Conservation (phyloP, 2,113 vertebrate genomes). For the Sitta europaea region DNA sequence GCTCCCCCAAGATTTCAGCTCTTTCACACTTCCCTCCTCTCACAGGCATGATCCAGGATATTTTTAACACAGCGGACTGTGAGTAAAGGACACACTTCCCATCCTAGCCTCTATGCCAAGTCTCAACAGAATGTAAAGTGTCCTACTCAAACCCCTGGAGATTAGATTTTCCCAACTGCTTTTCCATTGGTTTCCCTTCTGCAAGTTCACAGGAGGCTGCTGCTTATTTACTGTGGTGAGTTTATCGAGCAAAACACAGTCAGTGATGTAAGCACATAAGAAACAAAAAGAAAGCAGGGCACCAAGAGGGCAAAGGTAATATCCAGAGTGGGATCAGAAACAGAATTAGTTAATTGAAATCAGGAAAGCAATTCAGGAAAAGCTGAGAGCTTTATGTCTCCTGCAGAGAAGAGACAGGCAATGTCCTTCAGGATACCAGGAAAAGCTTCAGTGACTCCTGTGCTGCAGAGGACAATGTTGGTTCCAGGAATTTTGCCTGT, state of each 20-base stretch:
- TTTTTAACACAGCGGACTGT: slow-evolving; percentile 17
- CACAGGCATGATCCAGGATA: not conserved
- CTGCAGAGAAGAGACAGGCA: not conserved
- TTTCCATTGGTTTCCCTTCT: slow-evolving; percentile 5
- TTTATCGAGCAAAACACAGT: not conserved
- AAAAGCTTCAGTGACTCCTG: not conserved
- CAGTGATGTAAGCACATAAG: not conserved
- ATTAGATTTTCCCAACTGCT: not conserved
- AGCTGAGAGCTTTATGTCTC: not conserved
- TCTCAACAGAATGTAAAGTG: not conserved
- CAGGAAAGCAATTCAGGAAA: not conserved
- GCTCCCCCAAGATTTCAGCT: not conserved
- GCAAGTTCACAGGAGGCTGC: not conserved
- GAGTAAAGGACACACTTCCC: slow-evolving; percentile 50
- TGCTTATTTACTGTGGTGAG: not conserved
- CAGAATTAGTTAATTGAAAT: not conserved
- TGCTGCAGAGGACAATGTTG: not conserved
- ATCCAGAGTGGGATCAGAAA: not conserved
- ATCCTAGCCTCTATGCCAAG: slow-evolving; percentile 33
- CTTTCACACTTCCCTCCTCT: slow-evolving; percentile 39
- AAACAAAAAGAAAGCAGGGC: not conserved
- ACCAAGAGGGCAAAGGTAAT: not conserved
- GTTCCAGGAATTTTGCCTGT: not conserved
- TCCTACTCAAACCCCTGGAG: not conserved
- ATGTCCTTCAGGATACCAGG: not conserved